These are phyloP conservation scores for Triplophysa siluroides DNA, from an alignment of 2,113 vertebrate genomes.

Conservation along the genomic window DNA sequence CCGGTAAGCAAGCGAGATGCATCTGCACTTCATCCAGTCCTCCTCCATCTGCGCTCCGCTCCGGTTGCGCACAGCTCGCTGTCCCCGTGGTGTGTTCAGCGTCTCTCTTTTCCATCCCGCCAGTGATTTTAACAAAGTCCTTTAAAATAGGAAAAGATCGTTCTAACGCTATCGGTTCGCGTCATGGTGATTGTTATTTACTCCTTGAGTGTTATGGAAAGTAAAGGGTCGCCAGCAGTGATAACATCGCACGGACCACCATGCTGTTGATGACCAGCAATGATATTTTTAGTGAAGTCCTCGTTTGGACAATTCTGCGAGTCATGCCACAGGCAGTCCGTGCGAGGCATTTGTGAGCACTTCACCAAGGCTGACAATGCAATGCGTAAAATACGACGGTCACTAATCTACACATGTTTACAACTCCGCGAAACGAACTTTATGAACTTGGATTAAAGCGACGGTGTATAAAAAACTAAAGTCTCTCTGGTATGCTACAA, in stretches of 20 bases:
- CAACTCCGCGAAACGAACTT: not conserved
- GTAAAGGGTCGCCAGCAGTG: not conserved
- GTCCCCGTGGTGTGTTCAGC: not conserved
- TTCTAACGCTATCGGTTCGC: not conserved
- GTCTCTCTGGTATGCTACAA: not conserved
- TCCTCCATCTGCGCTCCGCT: not conserved
- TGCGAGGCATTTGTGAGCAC: not conserved
- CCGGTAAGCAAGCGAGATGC: constrained; percentile 65
- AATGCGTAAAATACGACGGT: constrained; percentile 3
- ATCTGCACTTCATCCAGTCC: constrained; percentile 51
- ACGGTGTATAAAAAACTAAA: not conserved
- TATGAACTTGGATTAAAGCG: not conserved
- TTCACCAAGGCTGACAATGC: not conserved
- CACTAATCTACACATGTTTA: constrained; percentile 21
- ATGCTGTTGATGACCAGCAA: not conserved
- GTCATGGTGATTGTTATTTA: not conserved
- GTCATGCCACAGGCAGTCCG: not conserved
- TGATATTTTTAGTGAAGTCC: not conserved
- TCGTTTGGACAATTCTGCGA: not conserved
- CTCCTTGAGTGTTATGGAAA: not conserved
- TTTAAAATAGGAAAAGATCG: not conserved
- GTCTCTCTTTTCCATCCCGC: constrained; percentile 15
- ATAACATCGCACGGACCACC: not conserved
- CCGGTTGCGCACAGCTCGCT: not conserved
- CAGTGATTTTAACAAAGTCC: not conserved